These are phyloP conservation scores for Popillia japonica DNA, from an alignment of 1,140 invertebrate species.

Conservation along the genomic window DNA sequence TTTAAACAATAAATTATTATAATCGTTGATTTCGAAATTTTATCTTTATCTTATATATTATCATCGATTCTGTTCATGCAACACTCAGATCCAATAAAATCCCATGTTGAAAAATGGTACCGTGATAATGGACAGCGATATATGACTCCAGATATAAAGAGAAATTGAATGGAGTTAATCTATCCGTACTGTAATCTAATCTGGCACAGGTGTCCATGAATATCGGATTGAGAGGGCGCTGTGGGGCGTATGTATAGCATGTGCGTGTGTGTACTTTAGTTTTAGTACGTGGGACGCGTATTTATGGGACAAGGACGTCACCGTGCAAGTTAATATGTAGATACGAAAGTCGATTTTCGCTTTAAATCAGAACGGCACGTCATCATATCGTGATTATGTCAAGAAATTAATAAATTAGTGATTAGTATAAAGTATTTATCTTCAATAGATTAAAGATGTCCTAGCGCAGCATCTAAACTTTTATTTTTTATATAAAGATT, in stretches of 20 bases:
- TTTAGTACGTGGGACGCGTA: slow-evolving; percentile 25
- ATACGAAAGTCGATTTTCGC: neutral
- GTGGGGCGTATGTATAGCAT: neutral
- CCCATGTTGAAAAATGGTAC: slow-evolving; percentile 14
- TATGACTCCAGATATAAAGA: slow-evolving; percentile 15
- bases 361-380: slow-evolving; percentile 15
- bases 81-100: slow-evolving; percentile 12
- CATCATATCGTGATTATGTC: neutral
- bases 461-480: too few relatives aligned
- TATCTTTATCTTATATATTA: too few relatives aligned
- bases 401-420: too few relatives aligned
- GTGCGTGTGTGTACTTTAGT: neutral
- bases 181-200: slow-evolving; percentile 25
- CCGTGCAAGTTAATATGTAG: slow-evolving; percentile 2
- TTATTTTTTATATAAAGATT: too few relatives aligned
- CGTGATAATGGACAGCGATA: slow-evolving; percentile 15
- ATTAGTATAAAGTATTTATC: too few relatives aligned
- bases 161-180: slow-evolving; percentile 20
- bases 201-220: slow-evolving; percentile 28
- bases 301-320: slow-evolving; percentile 33
- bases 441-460: too few relatives aligned
- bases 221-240: slow-evolving; percentile 2
- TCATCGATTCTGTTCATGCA: slow-evolving; percentile 14
- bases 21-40: too few relatives aligned
- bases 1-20: too few relatives aligned